These are phyloP conservation scores for Porites australiensis DNA, from an alignment of 64 coral and sea anemone species.

Conservation along the genomic window DNA sequence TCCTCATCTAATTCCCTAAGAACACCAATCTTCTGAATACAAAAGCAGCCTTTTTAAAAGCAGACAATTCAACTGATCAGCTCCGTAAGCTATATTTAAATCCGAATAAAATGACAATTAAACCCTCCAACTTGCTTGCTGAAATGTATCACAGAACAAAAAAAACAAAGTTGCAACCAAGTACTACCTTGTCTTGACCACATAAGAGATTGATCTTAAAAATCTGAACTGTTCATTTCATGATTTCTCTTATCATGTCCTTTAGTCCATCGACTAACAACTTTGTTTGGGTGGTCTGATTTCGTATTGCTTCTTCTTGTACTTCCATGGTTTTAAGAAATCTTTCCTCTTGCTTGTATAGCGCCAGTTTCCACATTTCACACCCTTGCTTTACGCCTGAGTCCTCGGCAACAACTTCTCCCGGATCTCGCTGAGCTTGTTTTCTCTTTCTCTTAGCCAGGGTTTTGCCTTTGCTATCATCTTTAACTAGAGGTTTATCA, in stretches of 20 bases:
- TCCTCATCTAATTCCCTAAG: no score
- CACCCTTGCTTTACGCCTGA: constrained; percentile 44
- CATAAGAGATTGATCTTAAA: background rate
- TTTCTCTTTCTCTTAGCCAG: background rate
- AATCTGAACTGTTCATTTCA: background rate
- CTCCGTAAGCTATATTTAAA: no score
- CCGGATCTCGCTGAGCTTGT: constrained; percentile 10
- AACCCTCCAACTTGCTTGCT: no score
- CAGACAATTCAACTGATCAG: no score
- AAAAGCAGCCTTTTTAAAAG: no score
- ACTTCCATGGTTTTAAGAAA: constrained; percentile 50
- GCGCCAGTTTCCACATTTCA: constrained; percentile 36
- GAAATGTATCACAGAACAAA: no score
- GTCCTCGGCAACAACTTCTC: background rate
- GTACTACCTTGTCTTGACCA: no score
- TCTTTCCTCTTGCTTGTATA: constrained; percentile 52
- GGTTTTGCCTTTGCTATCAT: no score
- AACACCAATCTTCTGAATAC: no score
- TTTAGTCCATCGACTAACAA: constrained; percentile 65
- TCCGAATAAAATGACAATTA: no score
- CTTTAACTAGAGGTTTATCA: no score
- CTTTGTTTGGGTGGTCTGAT: constrained; percentile 46
- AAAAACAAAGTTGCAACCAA: background rate
- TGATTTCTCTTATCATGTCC: constrained; percentile 54
- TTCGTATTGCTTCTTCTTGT: constrained; percentile 34